Base-by-base conservation (phyloP, 1,140 invertebrate species). In the Drosophila navojoa region DNA sequence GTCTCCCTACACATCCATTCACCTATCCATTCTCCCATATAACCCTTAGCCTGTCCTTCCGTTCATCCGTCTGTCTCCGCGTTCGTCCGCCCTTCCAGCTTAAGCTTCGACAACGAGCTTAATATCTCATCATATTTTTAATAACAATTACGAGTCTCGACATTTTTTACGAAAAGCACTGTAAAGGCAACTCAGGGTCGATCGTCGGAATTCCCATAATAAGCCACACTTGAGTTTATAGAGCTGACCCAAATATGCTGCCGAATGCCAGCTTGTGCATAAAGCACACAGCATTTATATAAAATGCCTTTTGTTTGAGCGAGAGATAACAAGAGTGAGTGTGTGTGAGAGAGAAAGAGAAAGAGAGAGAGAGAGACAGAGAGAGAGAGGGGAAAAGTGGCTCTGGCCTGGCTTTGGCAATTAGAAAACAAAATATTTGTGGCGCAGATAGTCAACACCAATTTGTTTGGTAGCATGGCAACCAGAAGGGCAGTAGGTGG, bases 371-470 rank as follows among this genome's bases (percentile, higher is more conserved):
- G 35, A 11, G 13, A 15, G 40, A 4, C 4, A n/a, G n/a, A 15
- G 25, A 27, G 32, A 45, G 47, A n/a, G 22, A 19, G 13, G 13
- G 10, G 54, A 7, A 40, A 60, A 68, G 63, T 72, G 70, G 47
- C 25, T 16, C 45, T 54, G 63, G 55, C 49, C 53, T 72, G 55
- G 70, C 47, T 72, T 68, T 53, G 52, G 70, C 70, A 72, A 72
- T 72, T 72, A 72, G 70, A 60, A 55, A 72, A 68, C 63, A 67
- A 68, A 72, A 72, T 72, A 72, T 72, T 72, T 72, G 70, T 60
- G 55, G 70, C 63, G 70, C 70, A 72, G 70, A 67, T 72, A 72
- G 70, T 72, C 63, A 68, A 72, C 70, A 64, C 47, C 70, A 72
- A 72, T 72, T 72, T 68, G 63, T 38, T 67, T 58, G 55, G 62